Conservation (phyloP, 1,140 invertebrate species). For the Bombus confusus region DNA sequence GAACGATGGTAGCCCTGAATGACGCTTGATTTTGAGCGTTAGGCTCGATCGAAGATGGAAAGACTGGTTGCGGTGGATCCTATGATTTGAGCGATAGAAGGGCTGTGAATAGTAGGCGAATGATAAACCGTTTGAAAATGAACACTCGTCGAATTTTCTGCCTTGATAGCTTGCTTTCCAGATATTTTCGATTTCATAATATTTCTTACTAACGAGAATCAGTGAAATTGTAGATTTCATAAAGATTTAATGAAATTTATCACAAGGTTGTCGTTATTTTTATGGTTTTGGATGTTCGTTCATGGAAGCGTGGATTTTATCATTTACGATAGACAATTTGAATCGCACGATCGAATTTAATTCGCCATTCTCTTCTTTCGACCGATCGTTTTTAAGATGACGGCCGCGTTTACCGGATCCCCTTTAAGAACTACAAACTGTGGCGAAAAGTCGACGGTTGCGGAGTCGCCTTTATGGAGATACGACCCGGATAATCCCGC, state of each 20-base stretch:
- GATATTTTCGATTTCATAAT: background rate
- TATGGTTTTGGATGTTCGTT: no score
- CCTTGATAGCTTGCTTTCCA: background rate
- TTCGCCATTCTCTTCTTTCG: background rate
- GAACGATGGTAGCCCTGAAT: background rate
- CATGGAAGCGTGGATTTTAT: background rate
- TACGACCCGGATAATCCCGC: constrained; percentile 58
- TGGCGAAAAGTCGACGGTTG: constrained; percentile 45
- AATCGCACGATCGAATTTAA: background rate
- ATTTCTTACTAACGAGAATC: background rate
- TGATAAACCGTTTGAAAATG: background rate
- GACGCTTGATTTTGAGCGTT: background rate
- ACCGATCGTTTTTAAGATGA: background rate
- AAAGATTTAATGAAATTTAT: no score
- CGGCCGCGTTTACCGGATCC: constrained; percentile 15
- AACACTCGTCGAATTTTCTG: background rate
- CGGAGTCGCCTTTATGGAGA: constrained; percentile 58
- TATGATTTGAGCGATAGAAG: no score
- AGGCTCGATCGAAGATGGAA: background rate
- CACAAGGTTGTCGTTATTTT: no score
- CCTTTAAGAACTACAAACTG: constrained; percentile 48
- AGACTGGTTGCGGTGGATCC: no score
- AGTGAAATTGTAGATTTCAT: no score
- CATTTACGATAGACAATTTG: background rate
- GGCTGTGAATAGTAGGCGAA: background rate